phyloP scores from a whole-genome alignment of 35 echinoderm and acorn worm species.

The Apostichopus californicus region DNA sequence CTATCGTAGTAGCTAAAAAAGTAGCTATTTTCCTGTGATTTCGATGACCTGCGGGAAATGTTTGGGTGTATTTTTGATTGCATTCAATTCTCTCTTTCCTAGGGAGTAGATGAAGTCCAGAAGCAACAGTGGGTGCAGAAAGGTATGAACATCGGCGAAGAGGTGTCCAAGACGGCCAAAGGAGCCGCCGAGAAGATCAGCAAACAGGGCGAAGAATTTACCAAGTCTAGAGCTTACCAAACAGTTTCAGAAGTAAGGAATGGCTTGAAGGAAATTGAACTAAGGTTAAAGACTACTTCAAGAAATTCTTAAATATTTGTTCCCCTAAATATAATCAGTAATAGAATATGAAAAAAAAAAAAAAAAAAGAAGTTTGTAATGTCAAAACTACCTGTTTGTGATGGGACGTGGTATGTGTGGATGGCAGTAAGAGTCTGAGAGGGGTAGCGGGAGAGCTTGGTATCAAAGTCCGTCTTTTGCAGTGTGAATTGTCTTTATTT shows the following conservation, averaged over 20 bases:
- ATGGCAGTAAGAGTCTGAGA: too few relatives aligned
- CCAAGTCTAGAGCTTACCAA: slow-evolving; percentile 76
- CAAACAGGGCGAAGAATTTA: slow-evolving; percentile 79
- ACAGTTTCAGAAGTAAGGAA: slow-evolving; percentile 88
- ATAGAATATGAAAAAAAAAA: too few relatives aligned
- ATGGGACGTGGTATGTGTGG: background rate
- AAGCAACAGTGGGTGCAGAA: slow-evolving; percentile 99
- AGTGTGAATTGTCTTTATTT: too few relatives aligned
- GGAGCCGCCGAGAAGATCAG: slow-evolving; percentile 82
- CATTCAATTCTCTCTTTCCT: background rate
- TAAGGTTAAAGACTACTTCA: background rate
- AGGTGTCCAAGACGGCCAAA: slow-evolving; percentile 82
- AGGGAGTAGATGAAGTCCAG: slow-evolving; percentile 92
- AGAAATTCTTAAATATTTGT: too few relatives aligned
- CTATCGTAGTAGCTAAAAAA: too few relatives aligned
- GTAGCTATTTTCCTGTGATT: too few relatives aligned
- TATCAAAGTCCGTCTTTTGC: too few relatives aligned
- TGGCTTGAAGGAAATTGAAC: background rate
- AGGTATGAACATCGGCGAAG: slow-evolving; percentile 71
- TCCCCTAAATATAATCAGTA: too few relatives aligned
- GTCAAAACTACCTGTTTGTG: background rate
- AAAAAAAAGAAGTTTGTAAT: too few relatives aligned
- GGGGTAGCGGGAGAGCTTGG: too few relatives aligned
- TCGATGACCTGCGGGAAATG: too few relatives aligned
- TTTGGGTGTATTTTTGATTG: too few relatives aligned